These are phyloP conservation scores for Strix aluco DNA, from an alignment of 2,113 vertebrate species.

Conservation along the genomic window DNA sequence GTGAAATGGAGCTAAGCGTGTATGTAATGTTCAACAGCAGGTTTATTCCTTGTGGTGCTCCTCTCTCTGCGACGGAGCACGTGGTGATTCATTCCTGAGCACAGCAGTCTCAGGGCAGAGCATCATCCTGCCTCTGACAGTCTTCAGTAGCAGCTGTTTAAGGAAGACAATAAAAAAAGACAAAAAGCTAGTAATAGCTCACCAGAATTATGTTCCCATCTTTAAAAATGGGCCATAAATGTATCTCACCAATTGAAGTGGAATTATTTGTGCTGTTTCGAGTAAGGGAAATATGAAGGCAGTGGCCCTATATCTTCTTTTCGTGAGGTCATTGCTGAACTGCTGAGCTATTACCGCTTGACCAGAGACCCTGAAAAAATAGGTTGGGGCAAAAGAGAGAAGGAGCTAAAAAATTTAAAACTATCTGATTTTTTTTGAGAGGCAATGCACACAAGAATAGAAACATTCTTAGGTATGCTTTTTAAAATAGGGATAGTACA, in stretches of 20 bases:
- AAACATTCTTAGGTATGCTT: not conserved
- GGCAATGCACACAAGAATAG: not conserved
- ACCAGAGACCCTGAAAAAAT: not conserved
- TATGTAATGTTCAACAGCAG: not conserved
- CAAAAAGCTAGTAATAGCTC: not conserved
- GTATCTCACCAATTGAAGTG: not conserved
- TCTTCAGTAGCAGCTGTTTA: not conserved
- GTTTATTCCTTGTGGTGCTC: not conserved
- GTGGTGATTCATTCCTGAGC: not conserved
- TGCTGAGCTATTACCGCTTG: not conserved
- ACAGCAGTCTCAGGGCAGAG: not conserved
- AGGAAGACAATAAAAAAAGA: not conserved
- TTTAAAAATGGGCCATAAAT: not conserved
- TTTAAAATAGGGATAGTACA: not conserved
- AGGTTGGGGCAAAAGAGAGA: not conserved
- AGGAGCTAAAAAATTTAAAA: not conserved
- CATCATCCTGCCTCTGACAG: not conserved
- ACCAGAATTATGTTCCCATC: not conserved
- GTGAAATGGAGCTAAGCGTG: not conserved
- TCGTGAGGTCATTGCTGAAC: not conserved
- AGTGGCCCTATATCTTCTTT: not conserved
- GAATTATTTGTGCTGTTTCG: not conserved
- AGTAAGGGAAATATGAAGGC: not conserved
- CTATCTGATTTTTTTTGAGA: not conserved
- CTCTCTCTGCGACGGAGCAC: accelerated